A percentile compares a stretch with the other conserved stretches of the same genome.
Evolutionary conservation across 2,113 vertebrate species (phyloP).

Genomic region (Acrocephalus arundinaceus): DNA sequence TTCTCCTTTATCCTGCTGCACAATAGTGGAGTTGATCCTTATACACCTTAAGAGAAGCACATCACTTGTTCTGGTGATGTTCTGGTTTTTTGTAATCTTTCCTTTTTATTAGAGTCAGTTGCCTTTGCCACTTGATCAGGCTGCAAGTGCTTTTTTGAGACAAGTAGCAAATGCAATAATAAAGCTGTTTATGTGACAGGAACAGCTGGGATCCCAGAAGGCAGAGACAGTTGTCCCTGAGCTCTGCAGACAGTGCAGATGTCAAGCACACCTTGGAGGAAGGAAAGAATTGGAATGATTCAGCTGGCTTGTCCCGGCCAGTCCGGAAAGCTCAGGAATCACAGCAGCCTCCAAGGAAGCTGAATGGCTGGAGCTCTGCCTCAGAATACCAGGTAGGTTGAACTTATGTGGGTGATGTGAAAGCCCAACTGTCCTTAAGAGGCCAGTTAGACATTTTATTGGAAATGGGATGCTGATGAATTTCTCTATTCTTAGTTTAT

Average conservation of each 20-base stretch:
- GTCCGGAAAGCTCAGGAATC: slow-evolving; percentile 77
- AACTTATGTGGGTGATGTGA: neutral
- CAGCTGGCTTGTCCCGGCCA: slow-evolving; percentile 39
- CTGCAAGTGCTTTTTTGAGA: neutral
- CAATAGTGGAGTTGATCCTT: neutral
- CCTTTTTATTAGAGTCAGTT: neutral
- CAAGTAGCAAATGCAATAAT: neutral
- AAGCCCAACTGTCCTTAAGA: neutral
- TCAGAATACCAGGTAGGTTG: slow-evolving; percentile 81
- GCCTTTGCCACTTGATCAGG: neutral
- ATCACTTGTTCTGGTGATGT: neutral
- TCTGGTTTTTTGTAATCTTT: neutral
- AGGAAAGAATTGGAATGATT: slow-evolving; percentile 75
- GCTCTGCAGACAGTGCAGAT: slow-evolving; percentile 84
- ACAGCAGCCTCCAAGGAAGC: slow-evolving; percentile 77
- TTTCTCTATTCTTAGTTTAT: neutral
- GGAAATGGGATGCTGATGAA: neutral
- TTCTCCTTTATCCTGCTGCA: neutral
- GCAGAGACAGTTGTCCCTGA: slow-evolving; percentile 82
- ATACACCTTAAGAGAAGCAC: neutral
- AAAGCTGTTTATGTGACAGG: slow-evolving; percentile 69
- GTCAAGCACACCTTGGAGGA: slow-evolving; percentile 80
- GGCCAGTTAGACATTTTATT: neutral
- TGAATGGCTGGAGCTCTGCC: slow-evolving; percentile 79
- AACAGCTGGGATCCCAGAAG: slow-evolving; percentile 85